Evolutionary conservation across 1,140 invertebrate genomes (phyloP).

Genomic region (Amyelois transitella): DNA sequence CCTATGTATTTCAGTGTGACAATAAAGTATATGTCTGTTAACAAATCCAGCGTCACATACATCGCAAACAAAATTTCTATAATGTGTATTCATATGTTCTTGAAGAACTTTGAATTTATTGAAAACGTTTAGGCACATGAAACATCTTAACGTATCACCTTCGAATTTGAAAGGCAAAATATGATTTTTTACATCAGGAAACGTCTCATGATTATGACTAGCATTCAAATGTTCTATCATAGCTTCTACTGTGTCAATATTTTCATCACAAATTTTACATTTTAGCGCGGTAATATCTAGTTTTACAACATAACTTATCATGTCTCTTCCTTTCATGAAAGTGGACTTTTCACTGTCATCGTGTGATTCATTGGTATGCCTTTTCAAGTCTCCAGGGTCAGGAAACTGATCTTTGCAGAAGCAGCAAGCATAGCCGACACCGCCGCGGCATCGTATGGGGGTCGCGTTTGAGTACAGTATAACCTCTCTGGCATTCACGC

Average conservation of each 20-base stretch:
- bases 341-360: constrained; percentile 16
- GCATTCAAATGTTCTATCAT: constrained; percentile 29
- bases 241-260: constrained; percentile 16
- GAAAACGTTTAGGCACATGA: constrained; percentile 32
- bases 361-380: constrained; percentile 34
- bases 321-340: constrained; percentile 25
- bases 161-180: constrained; percentile 47
- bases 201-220: constrained; percentile 22
- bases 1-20: constrained; percentile 43
- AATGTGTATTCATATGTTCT: constrained; percentile 21
- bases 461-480: constrained; percentile 38
- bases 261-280: neutral
- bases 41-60: constrained; percentile 44
- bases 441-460: constrained; percentile 21
- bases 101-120: constrained; percentile 17
- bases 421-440: constrained; percentile 31
- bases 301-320: constrained; percentile 35
- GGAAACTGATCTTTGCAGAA: constrained; percentile 30
- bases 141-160: constrained; percentile 24
- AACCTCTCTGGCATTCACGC: constrained; percentile 30
- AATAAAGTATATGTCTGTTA: constrained; percentile 24
- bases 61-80: constrained; percentile 17
- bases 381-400: constrained; percentile 34
- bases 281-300: constrained; percentile 8
- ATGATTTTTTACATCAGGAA: constrained; percentile 30